Percentiles rank a stretch among this genome's conserved stretches.
Conservation (phyloP, 2,888 invertebrate genomes). For the Kuschelorhynchus macadamiae region DNA sequence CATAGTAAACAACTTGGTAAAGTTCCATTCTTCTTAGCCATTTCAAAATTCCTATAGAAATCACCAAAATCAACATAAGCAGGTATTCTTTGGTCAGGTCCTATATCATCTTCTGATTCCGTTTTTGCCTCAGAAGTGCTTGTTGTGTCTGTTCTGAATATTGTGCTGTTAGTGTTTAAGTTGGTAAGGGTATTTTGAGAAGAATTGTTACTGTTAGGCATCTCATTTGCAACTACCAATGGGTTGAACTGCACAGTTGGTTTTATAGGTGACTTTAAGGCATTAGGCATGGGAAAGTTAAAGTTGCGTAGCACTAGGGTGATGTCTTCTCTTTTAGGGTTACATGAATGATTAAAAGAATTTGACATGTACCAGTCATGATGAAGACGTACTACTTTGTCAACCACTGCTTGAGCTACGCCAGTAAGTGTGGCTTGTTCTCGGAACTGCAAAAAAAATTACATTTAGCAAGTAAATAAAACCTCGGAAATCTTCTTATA, state of each 20-base stretch:
- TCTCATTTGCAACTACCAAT: conserved; percentile 52
- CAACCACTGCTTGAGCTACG: conserved; percentile 89
- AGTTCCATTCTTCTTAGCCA: conserved; percentile 76
- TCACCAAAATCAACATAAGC: conserved; percentile 89
- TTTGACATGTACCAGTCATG: conserved; percentile 81
- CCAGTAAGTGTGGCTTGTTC: conserved; percentile 83
- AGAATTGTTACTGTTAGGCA: conserved; percentile 51
- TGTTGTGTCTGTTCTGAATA: conserved; percentile 65
- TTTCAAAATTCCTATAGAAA: conserved; percentile 81
- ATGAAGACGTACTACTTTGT: conserved; percentile 87
- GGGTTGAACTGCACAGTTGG: conserved; percentile 76
- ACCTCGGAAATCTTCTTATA: too few species aligned
- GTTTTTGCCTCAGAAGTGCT: conserved; percentile 60
- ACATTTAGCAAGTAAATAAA: too few species aligned
- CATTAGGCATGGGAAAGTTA: conserved; percentile 81
- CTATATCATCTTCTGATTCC: conserved; percentile 69
- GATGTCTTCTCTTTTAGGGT: conserved; percentile 82
- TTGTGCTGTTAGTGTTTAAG: conserved; percentile 50
- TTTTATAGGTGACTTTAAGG: conserved; percentile 70
- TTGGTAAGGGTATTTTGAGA: conserved; percentile 49
- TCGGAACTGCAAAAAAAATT: conserved; percentile 73
- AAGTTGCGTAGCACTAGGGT: conserved; percentile 90
- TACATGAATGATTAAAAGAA: conserved; percentile 68
- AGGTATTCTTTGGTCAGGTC: conserved; percentile 77
- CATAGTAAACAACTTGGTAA: conserved; percentile 68